phyloP scores from a whole-genome alignment of 2,797 vertebrate genomes.

The Coranthus polyacanthus region DNA sequence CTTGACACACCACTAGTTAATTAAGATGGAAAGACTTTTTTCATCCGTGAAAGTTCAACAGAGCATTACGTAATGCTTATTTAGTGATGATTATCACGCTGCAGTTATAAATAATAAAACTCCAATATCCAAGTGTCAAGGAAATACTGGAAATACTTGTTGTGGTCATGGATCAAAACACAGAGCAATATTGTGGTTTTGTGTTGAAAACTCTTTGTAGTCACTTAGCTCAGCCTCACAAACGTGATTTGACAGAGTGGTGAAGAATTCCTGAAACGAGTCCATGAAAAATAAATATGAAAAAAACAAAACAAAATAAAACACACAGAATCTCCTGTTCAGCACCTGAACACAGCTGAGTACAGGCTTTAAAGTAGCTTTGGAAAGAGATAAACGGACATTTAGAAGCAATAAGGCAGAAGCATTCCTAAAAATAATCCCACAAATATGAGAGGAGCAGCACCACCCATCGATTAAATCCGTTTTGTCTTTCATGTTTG shows the following conservation, averaged over 20 bases:
- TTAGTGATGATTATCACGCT: background rate
- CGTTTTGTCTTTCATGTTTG: conserved; percentile 30
- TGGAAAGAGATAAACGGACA: background rate
- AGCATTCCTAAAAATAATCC: conserved; percentile 4
- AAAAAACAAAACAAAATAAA: background rate
- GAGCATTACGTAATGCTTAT: background rate
- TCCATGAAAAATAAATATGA: conserved; percentile 7
- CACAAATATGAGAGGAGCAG: conserved; percentile 23
- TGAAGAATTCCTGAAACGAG: conserved; percentile 14
- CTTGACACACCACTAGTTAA: background rate
- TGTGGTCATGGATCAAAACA: conserved; percentile 3
- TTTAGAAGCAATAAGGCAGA: background rate
- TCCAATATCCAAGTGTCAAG: background rate
- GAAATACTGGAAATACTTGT: background rate
- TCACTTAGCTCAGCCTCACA: conserved; percentile 3
- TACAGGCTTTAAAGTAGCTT: background rate
- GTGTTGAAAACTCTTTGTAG: conserved; percentile 15
- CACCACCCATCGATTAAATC: conserved; percentile 35
- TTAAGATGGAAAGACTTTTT: background rate
- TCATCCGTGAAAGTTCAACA: background rate
- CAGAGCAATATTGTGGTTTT: conserved; percentile 15
- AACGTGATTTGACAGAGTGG: background rate
- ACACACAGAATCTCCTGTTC: background rate
- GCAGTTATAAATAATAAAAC: background rate
- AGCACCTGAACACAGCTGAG: background rate